These are phyloP conservation scores for Nematopogon swammerdamellus DNA, from an alignment of 2,888 invertebrate species.

Conservation along the genomic window DNA sequence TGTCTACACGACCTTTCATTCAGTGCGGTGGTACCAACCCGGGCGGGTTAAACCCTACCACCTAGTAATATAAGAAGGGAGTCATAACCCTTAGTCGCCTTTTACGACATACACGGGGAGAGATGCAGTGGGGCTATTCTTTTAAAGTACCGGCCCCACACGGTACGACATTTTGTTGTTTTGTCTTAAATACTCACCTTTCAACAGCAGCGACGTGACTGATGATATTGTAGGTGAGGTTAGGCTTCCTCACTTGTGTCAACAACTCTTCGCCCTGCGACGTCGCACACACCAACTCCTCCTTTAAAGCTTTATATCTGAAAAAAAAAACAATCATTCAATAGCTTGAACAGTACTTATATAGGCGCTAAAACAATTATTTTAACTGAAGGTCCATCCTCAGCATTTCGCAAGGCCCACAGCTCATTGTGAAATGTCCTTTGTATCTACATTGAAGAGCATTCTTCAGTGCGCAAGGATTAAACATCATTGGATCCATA, in stretches of 20 bases:
- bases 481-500: slow-evolving; percentile 28
- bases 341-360: background rate
- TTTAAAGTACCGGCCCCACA: too few species aligned
- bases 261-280: slow-evolving; percentile 87
- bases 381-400: slow-evolving; percentile 12
- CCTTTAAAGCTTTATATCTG: slow-evolving; percentile 70
- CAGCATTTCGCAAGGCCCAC: slow-evolving; percentile 23
- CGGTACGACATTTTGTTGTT: too few species aligned
- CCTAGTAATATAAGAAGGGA: too few species aligned
- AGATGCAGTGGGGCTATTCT: too few species aligned
- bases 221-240: slow-evolving; percentile 65
- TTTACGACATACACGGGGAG: too few species aligned
- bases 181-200: slow-evolving; percentile 68
- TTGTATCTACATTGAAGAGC: slow-evolving; percentile 20
- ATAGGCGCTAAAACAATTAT: background rate
- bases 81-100: too few species aligned
- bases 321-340: slow-evolving; percentile 16
- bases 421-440: slow-evolving; percentile 22
- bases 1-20: too few species aligned
- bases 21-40: too few species aligned
- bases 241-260: slow-evolving; percentile 67
- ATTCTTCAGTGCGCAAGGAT: slow-evolving; percentile 41
- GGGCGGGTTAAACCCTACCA: too few species aligned
- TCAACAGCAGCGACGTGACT: slow-evolving; percentile 92
- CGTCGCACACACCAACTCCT: slow-evolving; percentile 82